Conservation (phyloP, 2,797 vertebrate genomes). For the Mareca strepera region DNA sequence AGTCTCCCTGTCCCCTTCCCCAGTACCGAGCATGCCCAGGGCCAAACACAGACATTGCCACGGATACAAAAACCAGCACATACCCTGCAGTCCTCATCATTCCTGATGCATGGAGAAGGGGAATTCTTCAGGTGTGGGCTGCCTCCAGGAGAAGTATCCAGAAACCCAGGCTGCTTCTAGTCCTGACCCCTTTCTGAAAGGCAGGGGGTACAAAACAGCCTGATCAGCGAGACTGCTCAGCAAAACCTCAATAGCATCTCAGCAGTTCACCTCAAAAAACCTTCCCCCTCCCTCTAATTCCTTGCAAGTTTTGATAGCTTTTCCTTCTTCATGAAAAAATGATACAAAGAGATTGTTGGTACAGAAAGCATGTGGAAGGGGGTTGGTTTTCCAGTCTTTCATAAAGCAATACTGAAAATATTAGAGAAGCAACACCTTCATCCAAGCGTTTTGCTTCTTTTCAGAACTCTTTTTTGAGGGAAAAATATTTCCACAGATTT, state of each 20-base stretch:
- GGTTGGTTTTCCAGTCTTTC: conserved; percentile 9
- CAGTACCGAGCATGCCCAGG: not conserved
- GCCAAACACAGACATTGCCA: not conserved
- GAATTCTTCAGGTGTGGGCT: not conserved
- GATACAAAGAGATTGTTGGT: not conserved
- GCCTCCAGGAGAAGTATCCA: not conserved
- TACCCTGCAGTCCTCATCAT: not conserved
- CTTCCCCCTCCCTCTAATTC: not conserved
- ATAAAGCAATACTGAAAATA: conserved; percentile 25
- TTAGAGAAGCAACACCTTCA: not conserved
- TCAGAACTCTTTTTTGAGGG: not conserved
- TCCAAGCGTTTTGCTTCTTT: not conserved
- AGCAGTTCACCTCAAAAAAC: not conserved
- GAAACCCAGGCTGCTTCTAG: not conserved
- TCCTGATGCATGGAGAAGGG: not conserved
- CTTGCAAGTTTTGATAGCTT: fast-evolving
- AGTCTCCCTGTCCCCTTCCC: not conserved
- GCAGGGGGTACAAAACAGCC: not conserved
- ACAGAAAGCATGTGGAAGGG: not conserved
- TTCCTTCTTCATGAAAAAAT: not conserved
- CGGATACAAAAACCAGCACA: not conserved
- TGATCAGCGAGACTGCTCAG: not conserved
- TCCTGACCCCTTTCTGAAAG: not conserved
- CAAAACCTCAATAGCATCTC: fast-evolving
- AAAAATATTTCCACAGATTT: not conserved